Conservation (phyloP, 2,797 vertebrate species). For the Austrolebias charrua region DNA sequence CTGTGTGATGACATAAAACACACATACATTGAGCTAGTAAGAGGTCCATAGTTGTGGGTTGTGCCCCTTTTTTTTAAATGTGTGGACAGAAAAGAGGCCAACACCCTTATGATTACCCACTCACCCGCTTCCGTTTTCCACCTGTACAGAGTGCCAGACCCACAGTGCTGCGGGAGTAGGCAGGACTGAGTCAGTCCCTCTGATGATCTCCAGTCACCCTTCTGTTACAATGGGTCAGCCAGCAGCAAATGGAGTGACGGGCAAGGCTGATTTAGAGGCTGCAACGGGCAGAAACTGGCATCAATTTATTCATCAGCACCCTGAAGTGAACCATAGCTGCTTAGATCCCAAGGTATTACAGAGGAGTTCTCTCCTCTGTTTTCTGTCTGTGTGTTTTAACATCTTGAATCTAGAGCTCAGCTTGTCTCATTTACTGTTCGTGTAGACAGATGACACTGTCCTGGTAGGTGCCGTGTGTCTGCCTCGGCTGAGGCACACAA, state of each 20-base stretch:
- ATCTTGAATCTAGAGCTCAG: conserved; percentile 36
- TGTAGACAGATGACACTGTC: conserved; percentile 49
- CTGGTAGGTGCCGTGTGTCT: conserved; percentile 63
- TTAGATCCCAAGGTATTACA: conserved; percentile 42
- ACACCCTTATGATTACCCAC: conserved; percentile 73
- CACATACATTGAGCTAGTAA: conserved; percentile 66
- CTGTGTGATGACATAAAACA: conserved; percentile 65
- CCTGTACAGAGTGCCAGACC: conserved; percentile 75
- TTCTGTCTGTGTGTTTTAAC: conserved; percentile 19
- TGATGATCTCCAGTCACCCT: conserved; percentile 70
- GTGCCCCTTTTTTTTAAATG: conserved; percentile 35
- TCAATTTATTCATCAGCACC: conserved; percentile 24
- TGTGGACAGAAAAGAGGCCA: conserved; percentile 65
- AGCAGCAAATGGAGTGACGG: conserved; percentile 52
- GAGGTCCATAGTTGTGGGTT: conserved; percentile 71
- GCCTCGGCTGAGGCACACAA: conserved; percentile 62
- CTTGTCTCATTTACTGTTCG: conserved; percentile 49
- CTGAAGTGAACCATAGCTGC: conserved; percentile 33
- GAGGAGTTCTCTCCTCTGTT: conserved; percentile 35
- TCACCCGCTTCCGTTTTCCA: conserved; percentile 75
- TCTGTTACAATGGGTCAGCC: conserved; percentile 38
- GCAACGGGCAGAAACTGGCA: conserved; percentile 33
- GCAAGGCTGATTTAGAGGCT: conserved; percentile 27
- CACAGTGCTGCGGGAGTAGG: conserved; percentile 60
- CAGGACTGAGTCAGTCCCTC: conserved; percentile 63